Evolutionary conservation across 2,113 vertebrate genomes (phyloP).

Genomic region (Nibea coibor): DNA sequence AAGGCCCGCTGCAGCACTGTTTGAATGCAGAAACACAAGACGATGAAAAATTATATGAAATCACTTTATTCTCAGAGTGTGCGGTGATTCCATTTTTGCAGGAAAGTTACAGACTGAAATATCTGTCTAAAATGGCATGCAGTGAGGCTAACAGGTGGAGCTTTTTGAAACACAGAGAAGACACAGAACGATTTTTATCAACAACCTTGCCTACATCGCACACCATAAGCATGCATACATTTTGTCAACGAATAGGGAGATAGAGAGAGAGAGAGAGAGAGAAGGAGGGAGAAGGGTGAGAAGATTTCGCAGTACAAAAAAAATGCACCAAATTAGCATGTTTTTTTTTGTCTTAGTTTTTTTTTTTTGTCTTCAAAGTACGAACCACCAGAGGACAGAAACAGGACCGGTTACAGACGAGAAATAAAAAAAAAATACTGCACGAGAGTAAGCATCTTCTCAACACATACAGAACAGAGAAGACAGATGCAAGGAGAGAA

Average conservation of each 20-base stretch:
- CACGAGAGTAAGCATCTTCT: constrained; percentile 76
- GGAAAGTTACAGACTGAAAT: constrained; percentile 87
- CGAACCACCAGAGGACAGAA: constrained; percentile 82
- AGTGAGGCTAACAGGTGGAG: constrained; percentile 88
- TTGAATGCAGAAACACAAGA: constrained; percentile 78
- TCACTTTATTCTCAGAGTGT: constrained; percentile 87
- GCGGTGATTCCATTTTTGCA: constrained; percentile 93
- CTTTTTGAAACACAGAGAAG: constrained; percentile 83
- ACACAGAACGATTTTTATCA: constrained; percentile 84
- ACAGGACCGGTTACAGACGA: constrained; percentile 83
- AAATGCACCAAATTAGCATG: constrained; percentile 79
- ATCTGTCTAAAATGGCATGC: constrained; percentile 90
- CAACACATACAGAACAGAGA: constrained; percentile 79
- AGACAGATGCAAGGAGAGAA: constrained; percentile 81
- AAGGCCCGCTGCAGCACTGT: not conserved
- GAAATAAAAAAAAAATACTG: constrained; percentile 59
- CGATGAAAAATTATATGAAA: constrained; percentile 86
- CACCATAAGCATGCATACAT: constrained; percentile 87
- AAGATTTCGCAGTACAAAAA: constrained; percentile 80
- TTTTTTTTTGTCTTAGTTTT: constrained; percentile 74
- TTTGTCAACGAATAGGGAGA: constrained; percentile 77
- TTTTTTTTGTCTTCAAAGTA: constrained; percentile 67
- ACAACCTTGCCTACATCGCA: constrained; percentile 81
- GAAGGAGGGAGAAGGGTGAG: constrained; percentile 51
- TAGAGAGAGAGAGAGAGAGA: constrained; percentile 60